phyloP scores from a whole-genome alignment of 1,140 invertebrate species.

The Zaprionus nigranus region DNA sequence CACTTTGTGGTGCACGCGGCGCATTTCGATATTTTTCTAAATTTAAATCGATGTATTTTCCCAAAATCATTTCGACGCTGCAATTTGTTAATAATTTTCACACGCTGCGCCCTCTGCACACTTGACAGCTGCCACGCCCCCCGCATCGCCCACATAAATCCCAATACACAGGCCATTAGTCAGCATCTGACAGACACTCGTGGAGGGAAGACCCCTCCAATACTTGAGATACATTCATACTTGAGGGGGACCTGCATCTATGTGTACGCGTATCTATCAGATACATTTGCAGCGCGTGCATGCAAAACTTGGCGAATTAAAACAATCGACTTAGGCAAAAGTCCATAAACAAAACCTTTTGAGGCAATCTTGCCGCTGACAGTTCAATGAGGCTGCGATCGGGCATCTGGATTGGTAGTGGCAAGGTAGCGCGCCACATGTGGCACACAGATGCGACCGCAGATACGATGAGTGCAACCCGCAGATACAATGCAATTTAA shows the following conservation, averaged over 20 bases:
- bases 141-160: constrained; percentile 61
- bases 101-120: constrained; percentile 55
- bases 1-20: constrained; percentile 55
- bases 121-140: constrained; percentile 62
- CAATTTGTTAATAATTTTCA: constrained; percentile 82
- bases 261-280: constrained; percentile 10
- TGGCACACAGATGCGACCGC: constrained; percentile 62
- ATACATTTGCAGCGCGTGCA: constrained; percentile 43
- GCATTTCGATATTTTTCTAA: constrained; percentile 46
- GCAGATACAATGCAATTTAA: not conserved
- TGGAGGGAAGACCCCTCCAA: constrained; percentile 2
- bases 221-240: constrained; percentile 33
- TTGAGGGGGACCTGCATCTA: not conserved
- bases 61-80: constrained; percentile 73
- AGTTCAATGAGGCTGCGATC: constrained; percentile 47
- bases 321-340: constrained; percentile 16
- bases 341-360: constrained; percentile 35
- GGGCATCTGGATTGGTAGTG: constrained; percentile 3
- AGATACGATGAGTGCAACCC: not conserved
- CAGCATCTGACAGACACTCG: constrained; percentile 64
- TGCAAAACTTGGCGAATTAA: constrained; percentile 16
- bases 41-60: constrained; percentile 65
- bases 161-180: constrained; percentile 67
- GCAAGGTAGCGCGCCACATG: constrained; percentile 69
- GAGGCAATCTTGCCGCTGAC: constrained; percentile 43